Conservation (phyloP, 2,113 vertebrate genomes). For the Urocolius indicus region DNA sequence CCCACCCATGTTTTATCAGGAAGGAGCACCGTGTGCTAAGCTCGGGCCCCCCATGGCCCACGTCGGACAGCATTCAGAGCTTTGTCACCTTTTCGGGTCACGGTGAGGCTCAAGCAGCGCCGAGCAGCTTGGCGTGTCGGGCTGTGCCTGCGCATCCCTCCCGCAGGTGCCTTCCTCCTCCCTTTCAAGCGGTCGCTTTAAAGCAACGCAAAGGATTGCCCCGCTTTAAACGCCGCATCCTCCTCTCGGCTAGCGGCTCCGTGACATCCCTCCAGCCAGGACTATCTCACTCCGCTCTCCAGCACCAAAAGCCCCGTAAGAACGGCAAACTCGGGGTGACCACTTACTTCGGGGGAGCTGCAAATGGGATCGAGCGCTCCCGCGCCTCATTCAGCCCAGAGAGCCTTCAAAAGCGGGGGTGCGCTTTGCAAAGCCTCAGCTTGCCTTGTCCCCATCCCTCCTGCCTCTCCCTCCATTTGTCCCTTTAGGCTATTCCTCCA, state of each 20-base stretch:
- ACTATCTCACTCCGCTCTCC: not conserved
- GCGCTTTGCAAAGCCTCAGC: not conserved
- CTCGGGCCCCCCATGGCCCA: accelerated
- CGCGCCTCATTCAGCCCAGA: not conserved
- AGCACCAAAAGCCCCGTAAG: not conserved
- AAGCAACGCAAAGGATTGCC: not conserved
- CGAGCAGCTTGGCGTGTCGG: accelerated
- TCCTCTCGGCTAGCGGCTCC: not conserved
- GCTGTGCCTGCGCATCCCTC: not conserved
- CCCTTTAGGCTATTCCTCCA: not conserved
- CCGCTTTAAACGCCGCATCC: not conserved
- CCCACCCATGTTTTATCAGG: no score
- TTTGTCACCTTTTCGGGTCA: not conserved
- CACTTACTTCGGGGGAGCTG: not conserved
- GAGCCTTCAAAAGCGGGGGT: not conserved
- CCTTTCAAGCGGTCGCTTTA: not conserved
- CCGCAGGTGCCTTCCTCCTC: not conserved
- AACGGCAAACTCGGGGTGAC: not conserved
- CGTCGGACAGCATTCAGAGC: not conserved
- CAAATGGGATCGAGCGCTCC: not conserved
- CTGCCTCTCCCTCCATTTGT: not conserved
- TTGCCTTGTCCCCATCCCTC: not conserved
- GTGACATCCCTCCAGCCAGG: not conserved
- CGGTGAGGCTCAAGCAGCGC: not conserved
- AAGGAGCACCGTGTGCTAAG: not conserved